Evolutionary conservation across 2,888 invertebrate species (phyloP), one percentile per base, ranked within the genome.

Genomic region (Trachelus troglodyta): DNA sequence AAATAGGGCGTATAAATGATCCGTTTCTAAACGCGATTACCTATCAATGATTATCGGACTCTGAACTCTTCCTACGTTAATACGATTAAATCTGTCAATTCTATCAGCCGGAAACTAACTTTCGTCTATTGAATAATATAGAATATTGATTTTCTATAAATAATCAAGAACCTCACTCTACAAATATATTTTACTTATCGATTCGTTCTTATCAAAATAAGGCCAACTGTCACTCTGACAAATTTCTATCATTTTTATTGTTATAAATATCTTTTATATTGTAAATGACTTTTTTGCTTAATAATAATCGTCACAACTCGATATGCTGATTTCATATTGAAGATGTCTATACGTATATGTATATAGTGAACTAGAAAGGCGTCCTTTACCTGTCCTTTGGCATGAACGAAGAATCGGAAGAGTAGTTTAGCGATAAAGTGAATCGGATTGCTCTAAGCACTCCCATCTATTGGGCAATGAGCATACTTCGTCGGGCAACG

Each of bases 401-500:
- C 56, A 56, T 23, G 23, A 56, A 23, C 56, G 56, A 56, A 9
- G 23, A 56, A 23, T 56, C 56, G 23, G 56, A 56, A 56, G 56
- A 56, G 56, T 56, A 56, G 56, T 56, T 56, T 23, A 56, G 23
- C 56, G 56, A 56, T 56, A 56, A 9, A 56, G 23, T 56, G 56
- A 9, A 56, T 56, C 56, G 23, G 56, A 56, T 56, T 23, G 56
- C 56, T 56, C 56, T 56, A 76, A 81, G 81, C 80, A 76, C 79
- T 81, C 81, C 80, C 81, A 78, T 79, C 77, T 81, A 81, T 81
- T 81, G 78, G 81, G 79, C 81, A 81, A 81, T 76, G 77, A 79
- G 71, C 76, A 80, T 75, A 77, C 79, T 73, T 75, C 40, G 71
- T 77, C 75, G 76, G 79, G 77, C 76, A 71, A 74, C 69, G 75